Conservation (phyloP, 2,888 invertebrate genomes). For the Synanthedon formicaeformis region DNA sequence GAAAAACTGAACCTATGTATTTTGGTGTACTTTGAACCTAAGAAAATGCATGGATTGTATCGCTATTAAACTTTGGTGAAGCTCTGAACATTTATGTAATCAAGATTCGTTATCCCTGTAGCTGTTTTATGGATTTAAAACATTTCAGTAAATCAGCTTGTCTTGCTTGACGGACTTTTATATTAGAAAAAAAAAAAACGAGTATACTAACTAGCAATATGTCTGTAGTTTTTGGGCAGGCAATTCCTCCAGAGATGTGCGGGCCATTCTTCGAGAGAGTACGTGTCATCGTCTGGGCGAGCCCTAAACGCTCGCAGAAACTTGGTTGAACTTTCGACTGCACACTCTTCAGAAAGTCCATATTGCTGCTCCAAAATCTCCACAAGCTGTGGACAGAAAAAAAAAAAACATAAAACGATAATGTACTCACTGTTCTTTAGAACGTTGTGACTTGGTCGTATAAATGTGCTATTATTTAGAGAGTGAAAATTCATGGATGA, state of each 20-base stretch:
- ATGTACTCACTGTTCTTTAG: not conserved
- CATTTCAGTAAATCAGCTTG: no score
- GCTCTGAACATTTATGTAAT: no score
- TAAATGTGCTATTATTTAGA: not conserved
- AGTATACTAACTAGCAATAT: constrained; percentile 72
- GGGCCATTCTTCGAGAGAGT: constrained; percentile 82
- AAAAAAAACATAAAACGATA: constrained; percentile 1
- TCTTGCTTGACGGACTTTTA: no score
- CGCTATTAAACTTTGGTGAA: no score
- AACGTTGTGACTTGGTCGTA: not conserved
- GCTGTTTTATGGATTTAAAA: no score
- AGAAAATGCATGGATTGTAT: no score
- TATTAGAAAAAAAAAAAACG: no score
- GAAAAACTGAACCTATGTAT: no score
- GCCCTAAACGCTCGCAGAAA: constrained; percentile 83
- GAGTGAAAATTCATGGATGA: not conserved
- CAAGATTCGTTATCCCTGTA: no score
- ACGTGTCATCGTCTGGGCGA: constrained; percentile 82
- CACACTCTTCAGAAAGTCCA: constrained; percentile 74
- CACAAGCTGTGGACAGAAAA: constrained; percentile 44
- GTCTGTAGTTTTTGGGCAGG: constrained; percentile 78
- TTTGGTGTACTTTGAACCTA: no score
- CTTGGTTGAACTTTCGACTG: constrained; percentile 73
- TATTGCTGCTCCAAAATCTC: constrained; percentile 72
- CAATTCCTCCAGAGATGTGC: constrained; percentile 82